phyloP scores from a whole-genome alignment of 2,797 vertebrate species.

The Sarcophilus harrisii region DNA sequence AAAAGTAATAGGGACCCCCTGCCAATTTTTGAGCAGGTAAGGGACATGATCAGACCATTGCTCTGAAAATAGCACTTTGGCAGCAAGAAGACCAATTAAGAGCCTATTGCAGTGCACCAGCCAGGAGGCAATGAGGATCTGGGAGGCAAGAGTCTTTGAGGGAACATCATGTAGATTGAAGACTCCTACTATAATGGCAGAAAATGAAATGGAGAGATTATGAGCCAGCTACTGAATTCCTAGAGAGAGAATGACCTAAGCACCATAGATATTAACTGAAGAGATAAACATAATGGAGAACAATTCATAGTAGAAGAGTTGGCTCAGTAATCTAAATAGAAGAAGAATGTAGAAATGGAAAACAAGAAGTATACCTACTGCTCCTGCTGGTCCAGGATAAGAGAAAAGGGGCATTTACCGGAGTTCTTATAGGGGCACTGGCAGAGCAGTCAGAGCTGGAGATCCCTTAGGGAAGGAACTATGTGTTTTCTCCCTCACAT shows the following conservation, averaged over 20 bases:
- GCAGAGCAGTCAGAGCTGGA: background rate
- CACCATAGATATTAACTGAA: background rate
- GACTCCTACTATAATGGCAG: background rate
- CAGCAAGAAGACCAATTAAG: background rate
- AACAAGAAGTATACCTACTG: background rate
- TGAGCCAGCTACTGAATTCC: background rate
- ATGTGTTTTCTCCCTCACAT: background rate
- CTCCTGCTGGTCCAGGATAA: background rate
- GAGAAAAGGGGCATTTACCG: background rate
- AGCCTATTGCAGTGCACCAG: background rate
- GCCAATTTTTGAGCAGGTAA: background rate
- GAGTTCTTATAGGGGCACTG: background rate
- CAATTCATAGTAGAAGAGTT: background rate
- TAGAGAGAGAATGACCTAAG: background rate
- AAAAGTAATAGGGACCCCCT: background rate
- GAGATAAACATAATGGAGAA: background rate
- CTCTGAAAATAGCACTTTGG: background rate
- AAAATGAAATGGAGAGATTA: background rate
- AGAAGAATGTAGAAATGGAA: background rate
- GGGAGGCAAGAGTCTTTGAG: background rate
- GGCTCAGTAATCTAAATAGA: background rate
- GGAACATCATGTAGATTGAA: background rate
- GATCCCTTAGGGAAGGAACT: background rate
- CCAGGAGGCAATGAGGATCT: background rate
- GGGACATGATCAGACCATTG: background rate